Conservation (phyloP, 2,888 invertebrate species). For the Rotaria sp. region DNA sequence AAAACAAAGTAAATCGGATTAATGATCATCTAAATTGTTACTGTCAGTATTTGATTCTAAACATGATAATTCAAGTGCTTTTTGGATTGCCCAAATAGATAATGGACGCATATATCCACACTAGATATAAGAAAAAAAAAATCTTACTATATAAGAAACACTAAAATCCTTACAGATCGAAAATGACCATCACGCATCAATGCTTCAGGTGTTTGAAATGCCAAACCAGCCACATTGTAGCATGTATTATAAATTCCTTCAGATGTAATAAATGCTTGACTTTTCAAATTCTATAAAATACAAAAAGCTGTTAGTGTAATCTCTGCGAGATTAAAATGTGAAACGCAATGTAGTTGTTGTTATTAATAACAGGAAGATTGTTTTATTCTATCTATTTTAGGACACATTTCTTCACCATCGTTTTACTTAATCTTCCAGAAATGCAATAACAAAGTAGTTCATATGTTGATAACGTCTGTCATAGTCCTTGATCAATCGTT, state of each 20-base stretch:
- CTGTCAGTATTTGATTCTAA: neutral
- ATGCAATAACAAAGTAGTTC: too few relatives aligned
- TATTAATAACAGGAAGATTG: too few relatives aligned
- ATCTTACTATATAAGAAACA: neutral
- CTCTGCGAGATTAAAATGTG: too few relatives aligned
- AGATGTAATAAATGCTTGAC: slow-evolving; percentile 30
- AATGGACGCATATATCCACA: slow-evolving; percentile 38
- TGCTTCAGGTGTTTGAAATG: slow-evolving; percentile 41
- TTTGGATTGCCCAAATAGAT: slow-evolving; percentile 38
- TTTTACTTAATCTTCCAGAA: too few relatives aligned
- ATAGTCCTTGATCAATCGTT: too few relatives aligned
- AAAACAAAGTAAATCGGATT: neutral
- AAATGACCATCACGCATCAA: slow-evolving; percentile 31
- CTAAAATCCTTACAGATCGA: slow-evolving; percentile 24
- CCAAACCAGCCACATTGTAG: slow-evolving; percentile 36
- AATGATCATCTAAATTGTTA: neutral
- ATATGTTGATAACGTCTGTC: too few relatives aligned
- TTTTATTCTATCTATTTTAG: too few relatives aligned
- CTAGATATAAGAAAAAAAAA: neutral
- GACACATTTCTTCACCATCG: too few relatives aligned
- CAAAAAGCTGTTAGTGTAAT: too few relatives aligned
- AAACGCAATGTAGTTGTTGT: too few relatives aligned
- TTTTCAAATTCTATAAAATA: slow-evolving; percentile 22
- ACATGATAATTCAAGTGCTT: slow-evolving; percentile 30
- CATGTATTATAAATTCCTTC: slow-evolving; percentile 37